Evolutionary conservation across 2,888 invertebrate genomes (phyloP), one percentile per base, ranked within the genome.

Genomic region (Entomobrya multifasciata): DNA sequence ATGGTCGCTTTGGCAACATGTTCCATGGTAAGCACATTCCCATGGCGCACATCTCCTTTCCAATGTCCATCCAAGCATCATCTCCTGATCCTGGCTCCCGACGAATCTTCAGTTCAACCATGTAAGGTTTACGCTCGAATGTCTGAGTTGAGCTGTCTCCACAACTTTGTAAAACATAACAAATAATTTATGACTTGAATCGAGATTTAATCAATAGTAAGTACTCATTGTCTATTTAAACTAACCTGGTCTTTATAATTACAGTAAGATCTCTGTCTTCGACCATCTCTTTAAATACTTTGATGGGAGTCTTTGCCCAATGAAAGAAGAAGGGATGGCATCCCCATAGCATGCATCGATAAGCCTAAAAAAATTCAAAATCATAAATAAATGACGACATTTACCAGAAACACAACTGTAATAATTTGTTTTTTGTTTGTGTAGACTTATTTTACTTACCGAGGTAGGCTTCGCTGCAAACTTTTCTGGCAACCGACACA

Each of bases 1-100:
- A 83, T n/a, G 83, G 83, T 1, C 83, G 47, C 6, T 30, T 70
- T 11, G 78, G 84, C 47, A 57, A 20, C 13, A 57, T 36, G 22
- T 72, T 55, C 82, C 87, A 87, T 13, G 27, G 15, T 8, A 87
- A 15, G 11, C 22, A 77, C 8, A 41, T 27, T 2, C 87, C 87
- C 0, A 0, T 0, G 6, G 67, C 62, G 13, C 36, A 13, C 49
- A 87, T 6, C 11, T 30, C 8, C 2, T 60, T 8, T 1, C 70
- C 57, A 3, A 87, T 78, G 30, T 87, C 76, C n/a, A 65, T 65
- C 17, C 13, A 25, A n/a, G n/a, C n/a, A n/a, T n/a, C n/a, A 17
- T 30, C n/a, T 3, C 20, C 82, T 10, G 22, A 0, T 52, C 52
- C 30, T 10, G 30, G 13, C 8, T 60, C 49, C 20, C 36, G 41